These are phyloP conservation scores for Prionace glauca DNA, from an alignment of 2,797 vertebrate genomes.

Conservation along the genomic window DNA sequence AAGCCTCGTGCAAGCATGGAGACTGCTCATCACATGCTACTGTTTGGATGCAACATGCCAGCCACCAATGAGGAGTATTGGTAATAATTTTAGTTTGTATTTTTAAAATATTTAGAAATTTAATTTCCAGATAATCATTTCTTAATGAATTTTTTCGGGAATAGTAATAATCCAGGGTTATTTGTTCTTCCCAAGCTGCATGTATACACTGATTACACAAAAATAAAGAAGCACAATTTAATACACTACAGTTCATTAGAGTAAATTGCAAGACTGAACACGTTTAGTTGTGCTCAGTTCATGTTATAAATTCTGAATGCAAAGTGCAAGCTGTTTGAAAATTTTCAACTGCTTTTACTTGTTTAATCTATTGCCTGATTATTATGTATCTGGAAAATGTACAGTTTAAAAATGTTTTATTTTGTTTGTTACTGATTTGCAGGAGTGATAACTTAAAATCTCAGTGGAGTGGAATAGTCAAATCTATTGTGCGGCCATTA, in stretches of 20 bases:
- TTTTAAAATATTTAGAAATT: neutral
- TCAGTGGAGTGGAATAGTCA: neutral
- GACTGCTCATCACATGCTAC: constrained; percentile 91
- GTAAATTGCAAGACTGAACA: neutral
- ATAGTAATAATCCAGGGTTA: neutral
- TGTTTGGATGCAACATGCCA: constrained; percentile 85
- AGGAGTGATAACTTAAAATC: neutral
- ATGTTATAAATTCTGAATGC: neutral
- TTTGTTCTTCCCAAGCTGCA: neutral
- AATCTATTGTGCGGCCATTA: neutral
- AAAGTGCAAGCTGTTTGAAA: neutral
- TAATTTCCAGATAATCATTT: constrained; percentile 2
- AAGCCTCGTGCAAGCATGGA: constrained; percentile 88
- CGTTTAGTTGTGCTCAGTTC: neutral
- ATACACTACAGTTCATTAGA: neutral
- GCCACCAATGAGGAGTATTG: constrained; percentile 75
- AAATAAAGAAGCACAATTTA: neutral
- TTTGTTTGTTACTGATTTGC: neutral
- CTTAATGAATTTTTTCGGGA: neutral
- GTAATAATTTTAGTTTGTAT: constrained; percentile 56
- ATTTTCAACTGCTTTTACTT: neutral
- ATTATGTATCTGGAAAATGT: neutral
- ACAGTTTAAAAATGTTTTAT: neutral
- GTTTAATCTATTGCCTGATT: neutral
- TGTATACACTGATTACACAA: neutral